Base-by-base conservation (phyloP, 2,888 invertebrate genomes). In the Drosophila percnosoma region DNA sequence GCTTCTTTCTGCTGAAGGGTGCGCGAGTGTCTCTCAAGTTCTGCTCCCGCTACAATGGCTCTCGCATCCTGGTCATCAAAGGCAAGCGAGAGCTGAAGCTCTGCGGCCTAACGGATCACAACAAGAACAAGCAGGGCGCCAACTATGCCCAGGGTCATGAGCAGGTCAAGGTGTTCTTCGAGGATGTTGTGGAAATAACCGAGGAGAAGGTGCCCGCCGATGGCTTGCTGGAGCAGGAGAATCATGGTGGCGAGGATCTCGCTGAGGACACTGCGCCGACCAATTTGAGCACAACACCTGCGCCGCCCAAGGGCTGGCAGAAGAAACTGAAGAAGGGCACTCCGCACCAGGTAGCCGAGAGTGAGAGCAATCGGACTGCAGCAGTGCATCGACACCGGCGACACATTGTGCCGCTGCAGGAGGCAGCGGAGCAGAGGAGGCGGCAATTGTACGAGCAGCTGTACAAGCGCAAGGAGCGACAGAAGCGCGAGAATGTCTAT, bases 1-100 rank as follows among this genome's bases (percentile, higher is more conserved):
- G 97, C 4, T 97, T 97, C 93, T 97, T 96, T 93, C 93, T 97
- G 54, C 93, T 97, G 57, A 95, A 95, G 92, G 97, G 97, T 31
- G 97, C 97, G 2, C 95, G 95, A 15, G 97, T 97, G 3, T 95
- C 95, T 77, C 93, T 97, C 31, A 96, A 96, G 89, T 96, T 96
- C 52, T 97, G 97, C 91, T 97, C 97, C 15, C 95, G 96, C 90
- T 96, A 95, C 91, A 95, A 96, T 82, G 97, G 97, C 21, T 96
- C 97, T 0, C 95, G 96, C 68, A 95, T 97, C 87, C 93, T 97
- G 83, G 96, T 97, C 2, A 97, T 97, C 0, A 95, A 96, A 92
- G 97, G 97, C 11, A 96, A 96, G 55, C 95, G 95, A 84, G 95
- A 96, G 91, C 93, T 97, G 53, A 94, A 95, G 76, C 97, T 96